Conservation (phyloP, 1,140 invertebrate genomes). For the Agrypnia vestita region DNA sequence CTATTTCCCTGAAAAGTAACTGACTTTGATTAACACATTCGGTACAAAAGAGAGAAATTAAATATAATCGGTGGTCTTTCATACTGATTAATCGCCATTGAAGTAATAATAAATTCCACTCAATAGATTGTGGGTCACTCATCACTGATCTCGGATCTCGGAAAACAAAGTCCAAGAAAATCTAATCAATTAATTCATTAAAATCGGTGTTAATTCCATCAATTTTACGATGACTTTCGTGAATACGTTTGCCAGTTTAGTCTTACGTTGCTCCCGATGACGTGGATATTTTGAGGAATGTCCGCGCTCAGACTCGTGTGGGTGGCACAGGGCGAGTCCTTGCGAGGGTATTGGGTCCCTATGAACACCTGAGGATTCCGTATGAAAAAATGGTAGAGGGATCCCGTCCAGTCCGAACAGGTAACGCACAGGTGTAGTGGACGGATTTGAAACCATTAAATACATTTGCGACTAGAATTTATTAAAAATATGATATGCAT, state of each 20-base stretch:
- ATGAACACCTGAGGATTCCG: slow-evolving; percentile 39
- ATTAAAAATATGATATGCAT: neutral
- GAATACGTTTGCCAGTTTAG: neutral
- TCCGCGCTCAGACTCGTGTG: slow-evolving; percentile 10
- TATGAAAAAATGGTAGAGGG: slow-evolving; percentile 16
- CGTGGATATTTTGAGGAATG: slow-evolving; percentile 39
- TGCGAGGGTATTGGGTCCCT: neutral
- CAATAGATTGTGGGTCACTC: too few species aligned
- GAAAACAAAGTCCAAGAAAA: neutral
- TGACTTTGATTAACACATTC: too few species aligned
- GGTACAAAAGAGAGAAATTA: too few species aligned
- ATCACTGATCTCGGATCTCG: too few species aligned
- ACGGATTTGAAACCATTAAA: neutral
- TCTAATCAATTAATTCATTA: neutral
- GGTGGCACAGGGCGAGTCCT: neutral
- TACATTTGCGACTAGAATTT: neutral
- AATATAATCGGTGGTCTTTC: too few species aligned
- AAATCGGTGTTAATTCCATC: neutral
- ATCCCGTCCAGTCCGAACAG: slow-evolving; percentile 4
- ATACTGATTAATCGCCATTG: too few species aligned
- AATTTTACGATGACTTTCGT: too few species aligned
- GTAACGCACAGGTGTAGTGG: slow-evolving; percentile 17
- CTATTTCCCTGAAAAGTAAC: too few species aligned
- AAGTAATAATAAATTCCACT: too few species aligned
- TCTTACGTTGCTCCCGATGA: slow-evolving; percentile 4